These are phyloP conservation scores for Myioborus melanocephalus DNA, from an alignment of 2,797 vertebrate genomes.

Conservation along the genomic window DNA sequence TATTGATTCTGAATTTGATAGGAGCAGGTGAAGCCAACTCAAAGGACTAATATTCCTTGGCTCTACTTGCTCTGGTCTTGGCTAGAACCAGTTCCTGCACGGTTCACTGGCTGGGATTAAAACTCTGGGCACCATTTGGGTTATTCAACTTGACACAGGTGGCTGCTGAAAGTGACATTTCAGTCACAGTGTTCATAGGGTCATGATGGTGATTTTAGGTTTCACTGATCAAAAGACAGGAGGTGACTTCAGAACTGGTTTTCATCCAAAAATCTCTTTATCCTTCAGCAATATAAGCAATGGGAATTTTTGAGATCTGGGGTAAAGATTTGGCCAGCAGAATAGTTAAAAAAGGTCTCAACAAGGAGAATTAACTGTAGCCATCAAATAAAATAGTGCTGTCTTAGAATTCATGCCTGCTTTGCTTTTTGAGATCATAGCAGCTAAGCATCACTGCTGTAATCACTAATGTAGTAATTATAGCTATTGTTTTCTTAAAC, in stretches of 20 bases:
- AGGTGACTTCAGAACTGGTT: background rate
- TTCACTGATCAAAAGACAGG: background rate
- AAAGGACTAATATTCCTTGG: background rate
- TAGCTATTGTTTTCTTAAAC: background rate
- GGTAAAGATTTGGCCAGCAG: background rate
- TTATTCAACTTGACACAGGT: background rate
- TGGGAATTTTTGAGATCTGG: background rate
- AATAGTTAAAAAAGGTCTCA: background rate
- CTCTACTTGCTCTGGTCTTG: background rate
- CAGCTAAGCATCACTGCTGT: background rate
- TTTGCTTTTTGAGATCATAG: background rate
- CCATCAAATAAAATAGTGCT: background rate
- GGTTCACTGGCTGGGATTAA: background rate
- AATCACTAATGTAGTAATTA: background rate
- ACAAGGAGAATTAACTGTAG: background rate
- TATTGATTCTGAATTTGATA: background rate
- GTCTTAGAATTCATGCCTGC: background rate
- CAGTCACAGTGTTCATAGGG: background rate
- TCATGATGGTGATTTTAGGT: background rate
- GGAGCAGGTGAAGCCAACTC: background rate
- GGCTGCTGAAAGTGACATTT: background rate
- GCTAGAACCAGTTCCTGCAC: background rate
- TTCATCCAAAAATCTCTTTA: background rate
- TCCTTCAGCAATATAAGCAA: background rate
- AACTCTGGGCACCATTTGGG: background rate